Evolutionary conservation across 2,113 vertebrate genomes (phyloP).

Genomic region (Tyto alba): DNA sequence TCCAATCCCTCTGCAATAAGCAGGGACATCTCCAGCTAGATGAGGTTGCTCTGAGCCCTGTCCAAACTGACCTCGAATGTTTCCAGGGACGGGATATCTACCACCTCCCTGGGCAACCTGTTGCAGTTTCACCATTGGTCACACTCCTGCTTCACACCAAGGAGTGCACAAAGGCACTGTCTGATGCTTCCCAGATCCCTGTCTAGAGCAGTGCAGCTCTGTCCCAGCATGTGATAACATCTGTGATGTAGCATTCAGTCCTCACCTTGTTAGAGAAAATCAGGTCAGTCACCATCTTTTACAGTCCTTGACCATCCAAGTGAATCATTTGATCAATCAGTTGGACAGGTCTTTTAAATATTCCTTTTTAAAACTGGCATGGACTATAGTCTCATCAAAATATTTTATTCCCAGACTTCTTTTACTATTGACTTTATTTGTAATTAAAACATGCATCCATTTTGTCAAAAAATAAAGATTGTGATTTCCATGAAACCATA

Average conservation of each 20-base stretch:
- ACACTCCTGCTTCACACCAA: not conserved
- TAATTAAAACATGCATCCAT: not conserved
- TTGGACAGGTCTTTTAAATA: not conserved
- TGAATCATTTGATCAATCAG: not conserved
- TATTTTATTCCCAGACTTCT: not conserved
- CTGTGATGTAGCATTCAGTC: not conserved
- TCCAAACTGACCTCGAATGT: not conserved
- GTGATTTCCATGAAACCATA: not conserved
- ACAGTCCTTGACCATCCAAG: not conserved
- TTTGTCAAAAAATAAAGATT: constrained; percentile 35
- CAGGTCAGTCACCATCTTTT: not conserved
- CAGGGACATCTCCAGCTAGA: too few species aligned
- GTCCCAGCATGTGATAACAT: not conserved
- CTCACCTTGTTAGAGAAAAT: not conserved
- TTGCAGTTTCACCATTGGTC: not conserved
- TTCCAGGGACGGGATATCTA: not conserved
- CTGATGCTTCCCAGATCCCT: not conserved
- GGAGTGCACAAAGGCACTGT: not conserved
- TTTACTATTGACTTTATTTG: not conserved
- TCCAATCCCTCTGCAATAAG: rapidly evolving
- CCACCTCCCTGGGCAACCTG: not conserved
- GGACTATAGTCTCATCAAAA: not conserved
- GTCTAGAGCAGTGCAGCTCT: not conserved
- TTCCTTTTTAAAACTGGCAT: not conserved
- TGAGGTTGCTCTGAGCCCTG: not conserved